Evolutionary conservation across 2,113 vertebrate genomes (phyloP), one percentile per base, ranked within the genome.

Genomic region (Sylvietta virens): DNA sequence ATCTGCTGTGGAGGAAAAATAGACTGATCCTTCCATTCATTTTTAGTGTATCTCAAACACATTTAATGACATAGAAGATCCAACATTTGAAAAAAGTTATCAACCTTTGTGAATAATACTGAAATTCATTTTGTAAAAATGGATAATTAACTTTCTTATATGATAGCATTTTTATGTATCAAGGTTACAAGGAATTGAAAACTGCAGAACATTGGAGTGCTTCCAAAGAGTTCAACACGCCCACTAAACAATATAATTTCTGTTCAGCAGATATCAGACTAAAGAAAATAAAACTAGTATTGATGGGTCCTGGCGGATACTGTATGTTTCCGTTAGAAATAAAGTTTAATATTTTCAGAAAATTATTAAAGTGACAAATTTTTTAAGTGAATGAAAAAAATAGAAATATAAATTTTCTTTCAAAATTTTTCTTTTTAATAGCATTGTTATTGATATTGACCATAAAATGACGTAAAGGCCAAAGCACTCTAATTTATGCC

Each of bases 1-100:
- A 97, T 97, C 88, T 91, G 64, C 77, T 65, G 16, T 71, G 40
- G 56, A 84, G 86, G 85, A 95, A 95, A 97, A 97, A 81, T 57
- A 92, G 86, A 78, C 91, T 14, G 13, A 79, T 88, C 67, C 61
- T 78, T 94, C 70, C 45, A 94, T 89, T 94, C 61, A 42, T 21
- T 88, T 95, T 95, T 89, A 92, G 44, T 85, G 13, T 87, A 28
- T 83, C 27, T 92, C 79, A 92, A 95, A 94, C 48, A 56, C 50
- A 19, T 90, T 92, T 87, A 90, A 74, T 80, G 66, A 27, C 20
- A 85, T 60, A 81, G 83, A 94, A 56, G 30, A 51, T 30, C 35
- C 62, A 71, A 85, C n/a, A 81, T 94, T 84, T 76, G 3, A 77
- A 79, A 95, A 95, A 88, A 72, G 0, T 45, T 64, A 82, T 21